phyloP scores from a whole-genome alignment of 2,113 vertebrate genomes.

The Bujurquina vittata region DNA sequence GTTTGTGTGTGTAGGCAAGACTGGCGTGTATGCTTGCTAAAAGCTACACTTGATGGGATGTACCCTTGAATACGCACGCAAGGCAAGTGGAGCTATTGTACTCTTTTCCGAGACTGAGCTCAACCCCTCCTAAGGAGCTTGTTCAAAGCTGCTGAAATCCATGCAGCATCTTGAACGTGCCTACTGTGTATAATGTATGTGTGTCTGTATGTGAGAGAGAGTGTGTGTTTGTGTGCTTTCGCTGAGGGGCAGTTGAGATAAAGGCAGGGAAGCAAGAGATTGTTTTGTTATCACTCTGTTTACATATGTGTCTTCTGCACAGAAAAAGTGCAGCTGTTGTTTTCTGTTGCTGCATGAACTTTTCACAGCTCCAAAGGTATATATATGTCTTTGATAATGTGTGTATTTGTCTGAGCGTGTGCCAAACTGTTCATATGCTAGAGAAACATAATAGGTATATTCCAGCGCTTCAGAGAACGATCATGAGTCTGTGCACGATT shows the following conservation, averaged over 20 bases:
- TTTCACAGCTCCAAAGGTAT: slow-evolving; percentile 8
- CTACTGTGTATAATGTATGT: neutral
- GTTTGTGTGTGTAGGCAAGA: slow-evolving; percentile 16
- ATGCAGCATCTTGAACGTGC: slow-evolving; percentile 21
- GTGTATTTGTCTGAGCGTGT: neutral
- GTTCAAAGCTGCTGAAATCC: slow-evolving; percentile 50
- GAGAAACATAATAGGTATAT: neutral
- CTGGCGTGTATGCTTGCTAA: slow-evolving; percentile 22
- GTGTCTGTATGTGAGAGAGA: neutral
- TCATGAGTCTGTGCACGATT: slow-evolving; percentile 5
- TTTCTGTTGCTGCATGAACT: slow-evolving; percentile 1
- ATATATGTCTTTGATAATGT: neutral
- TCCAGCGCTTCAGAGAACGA: slow-evolving; percentile 17
- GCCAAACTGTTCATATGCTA: neutral
- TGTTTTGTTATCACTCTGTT: slow-evolving; percentile 28
- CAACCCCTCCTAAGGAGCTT: slow-evolving; percentile 25
- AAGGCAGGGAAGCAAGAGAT: slow-evolving; percentile 11
- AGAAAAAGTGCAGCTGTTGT: neutral
- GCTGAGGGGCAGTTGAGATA: slow-evolving; percentile 33
- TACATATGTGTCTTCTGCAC: slow-evolving; percentile 20
- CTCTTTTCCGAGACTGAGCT: slow-evolving; percentile 24
- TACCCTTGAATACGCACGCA: slow-evolving; percentile 3
- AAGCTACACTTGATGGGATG: slow-evolving; percentile 11
- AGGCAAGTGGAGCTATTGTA: slow-evolving; percentile 28
- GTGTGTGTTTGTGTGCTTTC: slow-evolving; percentile 12